Percentiles rank a stretch among this genome's conserved stretches.
Conservation (phyloP, 2,888 invertebrate genomes). For the Apotomis turbidana region DNA sequence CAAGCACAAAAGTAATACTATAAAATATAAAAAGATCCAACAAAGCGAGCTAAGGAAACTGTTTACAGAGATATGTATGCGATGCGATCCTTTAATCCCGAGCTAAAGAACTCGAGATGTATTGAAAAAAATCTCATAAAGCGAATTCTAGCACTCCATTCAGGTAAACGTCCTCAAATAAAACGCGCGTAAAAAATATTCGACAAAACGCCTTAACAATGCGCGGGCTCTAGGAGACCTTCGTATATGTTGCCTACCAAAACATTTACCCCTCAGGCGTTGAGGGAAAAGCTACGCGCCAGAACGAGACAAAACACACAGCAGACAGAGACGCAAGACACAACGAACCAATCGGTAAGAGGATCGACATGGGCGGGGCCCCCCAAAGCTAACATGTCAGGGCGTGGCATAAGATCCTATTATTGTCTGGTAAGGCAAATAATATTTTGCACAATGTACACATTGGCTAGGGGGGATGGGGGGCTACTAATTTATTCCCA, state of each 20-base stretch:
- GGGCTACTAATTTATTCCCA: conserved; percentile 82
- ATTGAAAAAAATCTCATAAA: conserved; percentile 79
- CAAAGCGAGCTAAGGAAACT: conserved; percentile 61
- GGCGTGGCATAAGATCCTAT: conserved; percentile 82
- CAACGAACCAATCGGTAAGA: conserved; percentile 64
- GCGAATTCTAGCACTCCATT: conserved; percentile 79
- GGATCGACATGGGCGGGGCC: conserved; percentile 68
- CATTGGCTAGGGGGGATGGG: conserved; percentile 80
- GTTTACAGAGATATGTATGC: conserved; percentile 62
- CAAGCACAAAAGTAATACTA: conserved; percentile 35
- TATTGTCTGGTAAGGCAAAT: conserved; percentile 87
- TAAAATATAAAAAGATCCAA: conserved; percentile 52
- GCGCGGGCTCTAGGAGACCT: conserved; percentile 76
- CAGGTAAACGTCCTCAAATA: conserved; percentile 79
- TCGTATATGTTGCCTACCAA: conserved; percentile 83
- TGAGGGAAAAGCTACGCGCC: conserved; percentile 76
- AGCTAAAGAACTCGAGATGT: conserved; percentile 64
- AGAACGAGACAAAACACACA: conserved; percentile 53
- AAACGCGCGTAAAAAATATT: conserved; percentile 80
- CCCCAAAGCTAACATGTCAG: conserved; percentile 83
- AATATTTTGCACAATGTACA: conserved; percentile 89
- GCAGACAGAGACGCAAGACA: conserved; percentile 55
- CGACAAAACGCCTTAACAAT: conserved; percentile 72
- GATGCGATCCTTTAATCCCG: conserved; percentile 69
- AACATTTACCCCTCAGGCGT: conserved; percentile 84